Percentiles rank a stretch among this genome's conserved stretches.
These are phyloP conservation scores for Pampusana beccarii DNA, from an alignment of 2,113 vertebrate species.

Conservation along the genomic window DNA sequence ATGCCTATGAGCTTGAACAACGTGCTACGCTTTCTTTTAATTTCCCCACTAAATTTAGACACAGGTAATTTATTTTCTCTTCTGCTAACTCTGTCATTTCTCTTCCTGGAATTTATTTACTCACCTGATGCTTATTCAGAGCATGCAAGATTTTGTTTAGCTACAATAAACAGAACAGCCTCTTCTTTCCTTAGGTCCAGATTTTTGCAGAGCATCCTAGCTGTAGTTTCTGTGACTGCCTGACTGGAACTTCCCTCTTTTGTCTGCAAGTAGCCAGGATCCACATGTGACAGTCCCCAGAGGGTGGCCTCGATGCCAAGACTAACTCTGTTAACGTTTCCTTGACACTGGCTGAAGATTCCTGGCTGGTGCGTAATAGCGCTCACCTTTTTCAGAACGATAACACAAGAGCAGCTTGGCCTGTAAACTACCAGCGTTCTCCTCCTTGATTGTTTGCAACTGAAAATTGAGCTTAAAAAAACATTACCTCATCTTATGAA, in stretches of 20 bases:
- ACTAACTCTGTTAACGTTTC: conserved; percentile 3
- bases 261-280: neutral
- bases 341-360: neutral
- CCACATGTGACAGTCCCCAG: neutral
- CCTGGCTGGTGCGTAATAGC: neutral
- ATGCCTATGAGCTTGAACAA: neutral
- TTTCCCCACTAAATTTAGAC: neutral
- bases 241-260: neutral
- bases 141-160: neutral
- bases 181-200: neutral
- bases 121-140: neutral
- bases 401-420: neutral
- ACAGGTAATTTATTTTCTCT: neutral
- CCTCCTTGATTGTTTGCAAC: neutral
- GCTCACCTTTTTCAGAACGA: neutral
- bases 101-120: neutral
- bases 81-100: neutral
- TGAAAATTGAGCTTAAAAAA: conserved; percentile 2
- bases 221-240: neutral
- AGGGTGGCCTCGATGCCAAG: neutral
- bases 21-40: neutral
- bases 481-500: neutral
- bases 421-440: neutral
- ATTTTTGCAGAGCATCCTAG: neutral
- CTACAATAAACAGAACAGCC: neutral